A percentile compares a stretch with the other conserved stretches of the same genome.
Evolutionary conservation across 2,888 invertebrate genomes (phyloP).

Genomic region (Aspidiotus rigidus): DNA sequence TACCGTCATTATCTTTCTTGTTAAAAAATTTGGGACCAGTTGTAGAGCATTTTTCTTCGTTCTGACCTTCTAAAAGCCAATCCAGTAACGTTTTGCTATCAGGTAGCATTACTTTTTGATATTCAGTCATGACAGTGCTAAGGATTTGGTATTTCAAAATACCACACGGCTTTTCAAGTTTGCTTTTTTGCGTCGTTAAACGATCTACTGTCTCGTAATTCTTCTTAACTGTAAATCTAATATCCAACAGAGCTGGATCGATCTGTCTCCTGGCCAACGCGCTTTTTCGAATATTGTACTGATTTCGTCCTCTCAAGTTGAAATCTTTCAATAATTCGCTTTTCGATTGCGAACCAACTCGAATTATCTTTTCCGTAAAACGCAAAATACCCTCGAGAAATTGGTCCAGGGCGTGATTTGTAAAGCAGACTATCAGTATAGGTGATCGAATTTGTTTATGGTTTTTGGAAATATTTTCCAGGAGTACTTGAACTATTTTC

Average conservation of each 20-base stretch:
- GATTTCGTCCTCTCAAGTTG: slow-evolving; percentile 6
- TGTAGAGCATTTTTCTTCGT: neutral
- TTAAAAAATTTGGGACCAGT: neutral
- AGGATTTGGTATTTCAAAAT: neutral
- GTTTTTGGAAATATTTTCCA: slow-evolving; percentile 54
- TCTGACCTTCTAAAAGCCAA: neutral
- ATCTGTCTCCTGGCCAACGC: no score
- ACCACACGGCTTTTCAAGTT: neutral
- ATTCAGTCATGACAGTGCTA: neutral
- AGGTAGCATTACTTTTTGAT: neutral
- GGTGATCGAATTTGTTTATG: slow-evolving; percentile 22
- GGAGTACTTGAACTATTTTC: slow-evolving; percentile 50
- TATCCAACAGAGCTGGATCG: neutral
- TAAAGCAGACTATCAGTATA: slow-evolving; percentile 70
- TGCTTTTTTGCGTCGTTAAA: neutral
- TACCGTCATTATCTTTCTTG: neutral
- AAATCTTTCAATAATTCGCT: slow-evolving; percentile 45
- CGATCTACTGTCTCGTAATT: neutral
- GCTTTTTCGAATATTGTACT: neutral
- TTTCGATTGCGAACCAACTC: slow-evolving; percentile 62
- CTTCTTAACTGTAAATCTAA: neutral
- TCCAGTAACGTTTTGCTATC: neutral
- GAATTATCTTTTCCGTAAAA: slow-evolving; percentile 52
- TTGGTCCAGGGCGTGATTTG: slow-evolving; percentile 80
- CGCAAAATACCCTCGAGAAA: slow-evolving; percentile 61